Base-by-base conservation (phyloP, 2,888 invertebrate genomes). In the Bedellia somnulentella region DNA sequence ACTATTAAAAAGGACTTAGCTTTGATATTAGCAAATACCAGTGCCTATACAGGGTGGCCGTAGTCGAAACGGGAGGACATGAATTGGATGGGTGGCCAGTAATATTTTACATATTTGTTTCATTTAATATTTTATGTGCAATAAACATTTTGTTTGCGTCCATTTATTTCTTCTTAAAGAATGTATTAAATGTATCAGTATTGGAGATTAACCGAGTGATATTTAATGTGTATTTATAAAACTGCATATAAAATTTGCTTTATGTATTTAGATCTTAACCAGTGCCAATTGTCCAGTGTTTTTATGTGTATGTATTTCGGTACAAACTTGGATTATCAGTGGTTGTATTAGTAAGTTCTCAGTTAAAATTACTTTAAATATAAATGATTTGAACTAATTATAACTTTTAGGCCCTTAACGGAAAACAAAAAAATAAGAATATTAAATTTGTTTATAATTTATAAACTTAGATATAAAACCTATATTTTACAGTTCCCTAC, bases 131-230 rank as follows among this genome's bases (percentile, higher is more conserved):
- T 48, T 46, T 47, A 52, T 57, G 73, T 75, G 73, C 73, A 73
- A 73, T 73, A 75, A 52, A 57, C 71, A 71, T 63, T n/a, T n/a
- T 60, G 49, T 56, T 73, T 73, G 66, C 73, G 73, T 73, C 73
- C 73, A 70, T 63, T 54, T 54, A 57, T 47, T 45, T 49, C 50
- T 35, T 21, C 30, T 50, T 47, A 29, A 37, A 27, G 10, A 36
- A 70, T 71, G 71, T 71, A 71, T 73, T 68, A 54, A 18, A 45
- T 27, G 6, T 14, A 29, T 24, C 34, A 34, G 34, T 34, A 34
- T 34, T 34, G 23, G 13, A 14, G 16, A 24, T 22, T 30, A 15
- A n/a, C 14, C n/a, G 22, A 25, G 12, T 14, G 25, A 25, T 25
- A 25, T 32, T 38, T 30, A 35, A 38, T 30, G 31, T 30, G 24